These are phyloP conservation scores for Lordiphosa mommai DNA, from an alignment of 1,140 invertebrate species.

Conservation along the genomic window DNA sequence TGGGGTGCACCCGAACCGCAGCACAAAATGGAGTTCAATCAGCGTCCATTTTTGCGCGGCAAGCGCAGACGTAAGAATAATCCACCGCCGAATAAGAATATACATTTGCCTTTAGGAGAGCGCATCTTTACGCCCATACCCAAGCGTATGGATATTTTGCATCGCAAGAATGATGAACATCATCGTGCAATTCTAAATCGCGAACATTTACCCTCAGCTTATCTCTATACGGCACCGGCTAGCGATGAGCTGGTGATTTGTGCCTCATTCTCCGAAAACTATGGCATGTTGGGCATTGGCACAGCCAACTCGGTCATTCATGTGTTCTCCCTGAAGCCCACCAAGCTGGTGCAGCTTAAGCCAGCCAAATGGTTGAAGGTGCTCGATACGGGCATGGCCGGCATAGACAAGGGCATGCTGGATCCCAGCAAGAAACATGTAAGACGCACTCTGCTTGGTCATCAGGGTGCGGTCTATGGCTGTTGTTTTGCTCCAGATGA, in stretches of 20 bases:
- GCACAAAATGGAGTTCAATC: slow-evolving; percentile 1
- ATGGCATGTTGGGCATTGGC: slow-evolving; percentile 34
- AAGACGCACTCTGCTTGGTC: slow-evolving; percentile 28
- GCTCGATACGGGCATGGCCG: slow-evolving; percentile 17
- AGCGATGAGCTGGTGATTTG: slow-evolving; percentile 31
- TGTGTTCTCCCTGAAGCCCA: slow-evolving; percentile 32
- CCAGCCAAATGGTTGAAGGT: slow-evolving; percentile 11
- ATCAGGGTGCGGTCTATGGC: slow-evolving; percentile 29
- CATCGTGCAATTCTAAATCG: slow-evolving; percentile 22
- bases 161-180: slow-evolving; percentile 30
- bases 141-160: slow-evolving; percentile 28
- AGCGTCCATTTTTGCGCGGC: not conserved
- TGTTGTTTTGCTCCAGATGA: slow-evolving; percentile 37
- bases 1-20: slow-evolving; percentile 4
- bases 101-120: slow-evolving; percentile 13
- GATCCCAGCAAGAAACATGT: slow-evolving; percentile 14
- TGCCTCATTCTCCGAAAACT: slow-evolving; percentile 33
- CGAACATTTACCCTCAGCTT: slow-evolving; percentile 29
- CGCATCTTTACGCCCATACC: slow-evolving; percentile 20
- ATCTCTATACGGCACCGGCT: slow-evolving; percentile 19
- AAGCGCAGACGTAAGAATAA: slow-evolving; percentile 21
- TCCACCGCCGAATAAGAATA: not conserved
- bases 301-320: slow-evolving; percentile 20
- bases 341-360: slow-evolving; percentile 39
- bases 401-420: slow-evolving; percentile 31